Evolutionary conservation across 2,113 vertebrate species (phyloP), one percentile per base, ranked within the genome.

Genomic region (Xerus inauris): DNA sequence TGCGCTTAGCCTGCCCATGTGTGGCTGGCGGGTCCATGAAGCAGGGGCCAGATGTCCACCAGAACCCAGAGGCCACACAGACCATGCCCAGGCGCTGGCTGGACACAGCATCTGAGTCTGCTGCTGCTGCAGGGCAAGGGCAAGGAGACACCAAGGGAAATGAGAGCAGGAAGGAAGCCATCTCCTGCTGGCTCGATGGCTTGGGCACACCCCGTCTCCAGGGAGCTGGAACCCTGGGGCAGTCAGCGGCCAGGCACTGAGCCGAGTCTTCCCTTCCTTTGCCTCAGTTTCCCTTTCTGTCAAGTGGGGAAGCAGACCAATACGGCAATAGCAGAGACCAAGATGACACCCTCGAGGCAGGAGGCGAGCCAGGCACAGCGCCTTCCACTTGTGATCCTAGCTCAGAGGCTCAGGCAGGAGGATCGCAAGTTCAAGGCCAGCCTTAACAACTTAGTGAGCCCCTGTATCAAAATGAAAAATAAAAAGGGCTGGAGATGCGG

Each of bases 221-320:
- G 47, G 3, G 9, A 65, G 6, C 17, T 22, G 3, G 30, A 22
- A 57, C 64, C 54, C 47, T 73, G 22, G 30, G 2, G 22, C 28
- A 6, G 32, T 64, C 14, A 3, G 4, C n/a, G 65, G 32, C 35
- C 32, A 38, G 83, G 71, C 45, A 6, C 67, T 16, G 40, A 32
- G 22, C 77, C 71, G 10, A 6, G 72, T 42, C 59, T 49, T 35
- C 6, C 38, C 59, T 57, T 89, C 64, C 80, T 87, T 79, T 65
- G 72, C 54, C 84, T 95, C 67, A 19, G 72, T 84, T n/a, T 94
- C 79, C 77, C 40, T 73, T 93, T 81, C 89, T 40, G 49, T 22
- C 0, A 0, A 26, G 20, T 1, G 17, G 32, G 28, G 42, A 62
- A 73, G n/a, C n/a, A n/a, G n/a, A n/a, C 2, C n/a, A 87, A 77